Base-by-base conservation (phyloP, 2,113 vertebrate species). In the Trematomus loennbergii region DNA sequence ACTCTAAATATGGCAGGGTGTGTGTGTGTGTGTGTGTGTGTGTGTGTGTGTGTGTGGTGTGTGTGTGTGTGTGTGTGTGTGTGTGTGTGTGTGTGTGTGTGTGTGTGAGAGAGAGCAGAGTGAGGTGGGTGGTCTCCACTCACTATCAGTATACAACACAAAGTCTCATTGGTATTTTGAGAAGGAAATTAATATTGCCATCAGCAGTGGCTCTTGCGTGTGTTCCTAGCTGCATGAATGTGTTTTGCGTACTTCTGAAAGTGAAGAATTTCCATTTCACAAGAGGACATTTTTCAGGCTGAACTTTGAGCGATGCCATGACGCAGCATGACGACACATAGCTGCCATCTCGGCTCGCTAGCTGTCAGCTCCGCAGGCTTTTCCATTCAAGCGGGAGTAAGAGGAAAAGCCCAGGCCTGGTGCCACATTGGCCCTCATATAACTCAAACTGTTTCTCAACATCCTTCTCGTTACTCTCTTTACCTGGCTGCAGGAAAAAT, bases 121-220 rank as follows among this genome's bases (percentile, higher is more conserved):
- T 93, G 93, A 94, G 83, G 92, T 97, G 96, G 97, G 97, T 99
- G 97, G 97, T 98, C 97, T 96, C 94, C 88, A 83, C 87, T 92
- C 93, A 89, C 92, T 95, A 94, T 90, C 91, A 91, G 94, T 94
- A 93, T 88, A 93, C 88, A 91, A 90, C 92, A 89, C 92, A 92
- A 94, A 94, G 93, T 93, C 93, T 95, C 95, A 95, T 95, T 96
- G 96, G 96, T 97, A 95, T 96, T 96, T 95, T 94, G 94, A 88
- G 91, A 96, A 95, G 96, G 95, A 96, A 96, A 97, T 96, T 95
- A 97, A 96, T 95, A 92, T 93, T 75, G 87, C 87, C 90, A 94
- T 93, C 86, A 89, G 82, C 77, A 59, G 82, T 18, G 70, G 89
- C 86, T 89, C 72, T 88, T 87, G 87, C 83, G 74, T 88, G 91